Percentiles rank a stretch among this genome's conserved stretches.
phyloP scores from a whole-genome alignment of 1,140 invertebrate species.

The Trichonephila inaurata region DNA sequence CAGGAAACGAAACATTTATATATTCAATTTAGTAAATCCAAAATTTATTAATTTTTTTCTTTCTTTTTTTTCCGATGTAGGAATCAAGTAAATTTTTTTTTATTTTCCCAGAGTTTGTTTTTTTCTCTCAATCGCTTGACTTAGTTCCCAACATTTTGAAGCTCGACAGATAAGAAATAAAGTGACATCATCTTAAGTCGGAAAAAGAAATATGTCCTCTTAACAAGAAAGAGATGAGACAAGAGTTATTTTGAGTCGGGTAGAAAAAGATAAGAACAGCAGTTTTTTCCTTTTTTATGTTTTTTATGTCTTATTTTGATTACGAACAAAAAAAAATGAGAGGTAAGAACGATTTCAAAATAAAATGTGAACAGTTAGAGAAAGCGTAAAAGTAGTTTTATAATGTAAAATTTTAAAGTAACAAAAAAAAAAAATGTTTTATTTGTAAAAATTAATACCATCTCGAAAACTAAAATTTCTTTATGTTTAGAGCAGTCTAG shows the following conservation, averaged over 20 bases:
- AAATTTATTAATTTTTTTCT: too few relatives aligned
- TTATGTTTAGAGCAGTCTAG: too few relatives aligned
- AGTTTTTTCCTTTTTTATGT: neutral
- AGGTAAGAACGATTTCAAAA: neutral
- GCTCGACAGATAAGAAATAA: conserved; percentile 32
- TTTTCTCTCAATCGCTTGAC: neutral
- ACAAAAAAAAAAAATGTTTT: too few relatives aligned
- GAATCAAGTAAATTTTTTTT: neutral
- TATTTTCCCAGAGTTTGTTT: neutral
- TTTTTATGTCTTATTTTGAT: neutral
- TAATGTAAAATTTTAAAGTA: too few relatives aligned
- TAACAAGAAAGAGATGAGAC: conserved; percentile 40
- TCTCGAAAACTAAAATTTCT: too few relatives aligned
- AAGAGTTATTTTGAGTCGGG: conserved; percentile 27
- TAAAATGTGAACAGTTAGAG: too few relatives aligned
- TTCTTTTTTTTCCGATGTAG: too few relatives aligned
- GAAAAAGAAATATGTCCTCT: conserved; percentile 43
- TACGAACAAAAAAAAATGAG: neutral
- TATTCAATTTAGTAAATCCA: too few relatives aligned
- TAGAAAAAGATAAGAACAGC: neutral
- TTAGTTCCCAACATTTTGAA: neutral
- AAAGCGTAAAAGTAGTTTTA: too few relatives aligned
- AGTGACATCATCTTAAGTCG: conserved; percentile 41
- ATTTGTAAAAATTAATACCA: too few relatives aligned
- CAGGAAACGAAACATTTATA: too few relatives aligned